Conservation (phyloP, 2,797 vertebrate genomes). For the Enteromius afrohamiltoni region DNA sequence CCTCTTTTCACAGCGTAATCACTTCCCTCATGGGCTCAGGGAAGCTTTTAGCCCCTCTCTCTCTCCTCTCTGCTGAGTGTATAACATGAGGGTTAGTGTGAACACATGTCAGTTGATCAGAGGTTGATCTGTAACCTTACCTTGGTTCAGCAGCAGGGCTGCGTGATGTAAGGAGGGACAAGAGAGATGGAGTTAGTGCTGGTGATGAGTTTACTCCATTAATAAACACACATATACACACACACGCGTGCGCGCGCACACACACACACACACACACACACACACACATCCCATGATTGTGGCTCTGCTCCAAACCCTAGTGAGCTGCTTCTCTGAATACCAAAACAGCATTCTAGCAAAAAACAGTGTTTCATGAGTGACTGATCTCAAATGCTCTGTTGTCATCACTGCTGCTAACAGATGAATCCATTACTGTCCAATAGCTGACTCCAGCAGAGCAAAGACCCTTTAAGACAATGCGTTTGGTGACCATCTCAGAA, state of each 20-base stretch:
- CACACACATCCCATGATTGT: neutral
- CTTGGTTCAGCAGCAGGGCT: conserved; percentile 78
- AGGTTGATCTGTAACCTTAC: conserved; percentile 63
- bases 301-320: neutral
- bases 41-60: conserved; percentile 9
- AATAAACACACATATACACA: conserved; percentile 26
- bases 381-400: neutral
- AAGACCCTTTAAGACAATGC: neutral
- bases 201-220: conserved; percentile 37
- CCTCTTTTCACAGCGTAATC: conserved; percentile 7
- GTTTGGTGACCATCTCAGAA: neutral
- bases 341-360: neutral
- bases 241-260: neutral
- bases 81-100: conserved; percentile 31
- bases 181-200: conserved; percentile 44
- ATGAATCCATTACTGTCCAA: neutral
- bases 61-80: conserved; percentile 9
- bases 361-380: neutral
- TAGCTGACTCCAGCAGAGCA: neutral
- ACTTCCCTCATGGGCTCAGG: neutral
- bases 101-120: conserved; percentile 38
- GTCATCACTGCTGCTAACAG: neutral
- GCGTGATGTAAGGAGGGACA: conserved; percentile 60
- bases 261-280: neutral
- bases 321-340: conserved; percentile 2